Conservation (phyloP, 2,797 vertebrate species). For the Rhynchonycteris naso region DNA sequence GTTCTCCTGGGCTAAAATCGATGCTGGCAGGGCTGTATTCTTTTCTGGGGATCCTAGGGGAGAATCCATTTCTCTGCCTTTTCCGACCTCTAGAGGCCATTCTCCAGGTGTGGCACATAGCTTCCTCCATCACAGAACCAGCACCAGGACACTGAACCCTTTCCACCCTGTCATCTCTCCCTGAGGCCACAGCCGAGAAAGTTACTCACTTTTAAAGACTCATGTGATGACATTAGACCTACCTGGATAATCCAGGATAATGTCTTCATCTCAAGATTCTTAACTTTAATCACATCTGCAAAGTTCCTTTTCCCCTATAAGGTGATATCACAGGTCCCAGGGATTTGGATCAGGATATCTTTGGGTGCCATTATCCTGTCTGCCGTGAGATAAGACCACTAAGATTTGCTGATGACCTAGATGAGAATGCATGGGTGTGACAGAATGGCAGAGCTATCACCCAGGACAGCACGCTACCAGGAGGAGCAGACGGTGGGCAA, state of each 20-base stretch:
- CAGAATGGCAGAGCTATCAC: not conserved
- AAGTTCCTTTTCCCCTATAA: not conserved
- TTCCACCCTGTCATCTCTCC: not conserved
- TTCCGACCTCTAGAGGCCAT: not conserved
- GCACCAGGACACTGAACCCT: rapidly evolving
- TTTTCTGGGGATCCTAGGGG: not conserved
- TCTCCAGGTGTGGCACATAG: not conserved
- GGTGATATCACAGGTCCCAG: not conserved
- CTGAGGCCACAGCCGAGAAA: not conserved
- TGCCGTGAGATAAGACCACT: not conserved
- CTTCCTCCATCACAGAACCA: not conserved
- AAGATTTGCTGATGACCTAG: not conserved
- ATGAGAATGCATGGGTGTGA: not conserved
- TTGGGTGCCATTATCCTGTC: not conserved
- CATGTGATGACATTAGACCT: rapidly evolving
- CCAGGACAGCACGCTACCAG: not conserved
- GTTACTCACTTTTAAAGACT: not conserved
- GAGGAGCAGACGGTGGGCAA: rapidly evolving
- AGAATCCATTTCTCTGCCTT: not conserved
- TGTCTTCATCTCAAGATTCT: not conserved
- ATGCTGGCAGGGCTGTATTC: not conserved
- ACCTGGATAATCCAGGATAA: not conserved
- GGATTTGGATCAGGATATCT: not conserved
- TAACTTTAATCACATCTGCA: not conserved
- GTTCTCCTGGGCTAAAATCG: not conserved